phyloP scores from a whole-genome alignment of 64 coral and sea anemone species.

The Acropora yongei region DNA sequence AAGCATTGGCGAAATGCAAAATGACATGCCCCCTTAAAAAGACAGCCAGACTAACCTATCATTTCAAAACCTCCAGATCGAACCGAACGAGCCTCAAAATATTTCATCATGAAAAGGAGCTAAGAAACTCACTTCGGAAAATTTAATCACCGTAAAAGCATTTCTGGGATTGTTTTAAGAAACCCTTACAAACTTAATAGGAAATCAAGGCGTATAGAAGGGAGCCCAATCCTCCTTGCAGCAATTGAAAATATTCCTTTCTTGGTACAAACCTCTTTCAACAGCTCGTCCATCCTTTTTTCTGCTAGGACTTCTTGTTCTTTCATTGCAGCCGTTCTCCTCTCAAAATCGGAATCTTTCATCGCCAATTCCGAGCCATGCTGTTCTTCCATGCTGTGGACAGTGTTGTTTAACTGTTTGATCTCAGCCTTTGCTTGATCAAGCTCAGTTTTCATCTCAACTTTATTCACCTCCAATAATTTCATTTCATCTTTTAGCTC shows the following conservation, averaged over 20 bases:
- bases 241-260: neutral
- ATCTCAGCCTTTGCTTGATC: neutral
- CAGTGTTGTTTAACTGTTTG: neutral
- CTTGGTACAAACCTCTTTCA: slow-evolving; percentile 14
- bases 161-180: too few species aligned
- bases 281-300: slow-evolving; percentile 30
- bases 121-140: too few species aligned
- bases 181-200: too few species aligned
- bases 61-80: too few species aligned
- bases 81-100: too few species aligned
- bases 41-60: too few species aligned
- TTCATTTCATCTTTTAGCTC: slow-evolving; percentile 21
- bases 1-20: too few species aligned
- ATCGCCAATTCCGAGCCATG: neutral
- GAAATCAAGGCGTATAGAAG: too few species aligned
- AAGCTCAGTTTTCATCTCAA: slow-evolving; percentile 21
- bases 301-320: neutral
- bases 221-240: too few species aligned
- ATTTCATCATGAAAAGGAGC: too few species aligned
- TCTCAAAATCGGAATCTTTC: slow-evolving; percentile 36
- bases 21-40: too few species aligned
- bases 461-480: neutral
- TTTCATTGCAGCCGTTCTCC: neutral
- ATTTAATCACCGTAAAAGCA: too few species aligned
- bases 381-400: neutral